Conservation (phyloP, 2,888 invertebrate species). For the Aelia acuminata region DNA sequence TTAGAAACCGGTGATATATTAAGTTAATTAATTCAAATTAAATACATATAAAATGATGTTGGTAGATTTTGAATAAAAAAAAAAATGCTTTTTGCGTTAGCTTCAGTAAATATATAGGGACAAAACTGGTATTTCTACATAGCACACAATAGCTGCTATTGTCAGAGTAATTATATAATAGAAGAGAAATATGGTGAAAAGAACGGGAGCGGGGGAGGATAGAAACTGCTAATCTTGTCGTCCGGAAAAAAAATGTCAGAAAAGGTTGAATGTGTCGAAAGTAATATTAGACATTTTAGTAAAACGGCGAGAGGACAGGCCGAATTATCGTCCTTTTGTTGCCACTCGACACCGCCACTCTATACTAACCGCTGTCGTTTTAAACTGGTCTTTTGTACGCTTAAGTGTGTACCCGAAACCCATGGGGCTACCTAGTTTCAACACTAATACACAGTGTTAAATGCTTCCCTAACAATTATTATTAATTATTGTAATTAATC, state of each 20-base stretch:
- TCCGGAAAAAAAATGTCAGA: constrained; percentile 17
- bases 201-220: constrained; percentile 15
- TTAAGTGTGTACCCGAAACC: neutral
- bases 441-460: neutral
- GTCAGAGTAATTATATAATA: neutral
- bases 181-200: constrained; percentile 35
- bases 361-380: constrained; percentile 32
- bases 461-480: neutral
- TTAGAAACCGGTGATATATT: no score
- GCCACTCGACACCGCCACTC: constrained; percentile 56
- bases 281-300: constrained; percentile 57
- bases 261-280: constrained; percentile 45
- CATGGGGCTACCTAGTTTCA: neutral
- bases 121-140: neutral
- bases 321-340: constrained; percentile 50
- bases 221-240: constrained; percentile 43
- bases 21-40: no score
- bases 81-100: neutral
- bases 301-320: constrained; percentile 42
- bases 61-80: neutral
- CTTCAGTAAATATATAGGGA: neutral
- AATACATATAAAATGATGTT: no score
- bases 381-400: constrained; percentile 30
- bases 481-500: neutral
- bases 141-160: neutral